Conservation (phyloP, 2,797 vertebrate genomes). For the Luscinia megarhynchos region DNA sequence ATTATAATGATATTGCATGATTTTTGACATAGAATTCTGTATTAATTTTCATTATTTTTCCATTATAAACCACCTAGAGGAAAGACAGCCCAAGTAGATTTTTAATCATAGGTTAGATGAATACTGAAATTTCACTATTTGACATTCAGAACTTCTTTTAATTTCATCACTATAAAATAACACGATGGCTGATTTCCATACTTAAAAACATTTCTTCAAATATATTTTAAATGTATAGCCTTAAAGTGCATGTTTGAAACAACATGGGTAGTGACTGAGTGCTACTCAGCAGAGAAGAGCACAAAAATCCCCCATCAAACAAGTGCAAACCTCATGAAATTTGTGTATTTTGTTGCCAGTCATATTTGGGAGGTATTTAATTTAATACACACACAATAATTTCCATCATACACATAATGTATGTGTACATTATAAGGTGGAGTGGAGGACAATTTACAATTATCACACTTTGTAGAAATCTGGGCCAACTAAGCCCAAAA, state of each 20-base stretch:
- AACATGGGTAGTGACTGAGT: background rate
- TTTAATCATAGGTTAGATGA: background rate
- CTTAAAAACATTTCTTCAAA: background rate
- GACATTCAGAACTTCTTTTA: background rate
- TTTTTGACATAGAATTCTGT: background rate
- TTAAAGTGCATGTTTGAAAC: background rate
- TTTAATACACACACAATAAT: background rate
- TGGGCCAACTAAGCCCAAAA: background rate
- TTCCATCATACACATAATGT: background rate
- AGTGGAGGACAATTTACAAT: background rate
- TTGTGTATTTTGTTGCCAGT: background rate
- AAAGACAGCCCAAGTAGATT: background rate
- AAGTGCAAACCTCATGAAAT: background rate
- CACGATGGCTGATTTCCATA: background rate
- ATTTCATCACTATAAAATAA: background rate
- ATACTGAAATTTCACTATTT: background rate
- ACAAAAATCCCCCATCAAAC: fast-evolving
- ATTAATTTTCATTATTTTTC: background rate
- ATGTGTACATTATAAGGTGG: fast-evolving
- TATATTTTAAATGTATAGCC: background rate
- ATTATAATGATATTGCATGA: background rate
- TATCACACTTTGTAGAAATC: background rate
- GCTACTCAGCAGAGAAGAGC: background rate
- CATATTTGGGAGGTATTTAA: background rate
- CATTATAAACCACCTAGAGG: background rate